Conservation (phyloP, 2,113 vertebrate genomes). For the Lagenorhynchus albirostris region DNA sequence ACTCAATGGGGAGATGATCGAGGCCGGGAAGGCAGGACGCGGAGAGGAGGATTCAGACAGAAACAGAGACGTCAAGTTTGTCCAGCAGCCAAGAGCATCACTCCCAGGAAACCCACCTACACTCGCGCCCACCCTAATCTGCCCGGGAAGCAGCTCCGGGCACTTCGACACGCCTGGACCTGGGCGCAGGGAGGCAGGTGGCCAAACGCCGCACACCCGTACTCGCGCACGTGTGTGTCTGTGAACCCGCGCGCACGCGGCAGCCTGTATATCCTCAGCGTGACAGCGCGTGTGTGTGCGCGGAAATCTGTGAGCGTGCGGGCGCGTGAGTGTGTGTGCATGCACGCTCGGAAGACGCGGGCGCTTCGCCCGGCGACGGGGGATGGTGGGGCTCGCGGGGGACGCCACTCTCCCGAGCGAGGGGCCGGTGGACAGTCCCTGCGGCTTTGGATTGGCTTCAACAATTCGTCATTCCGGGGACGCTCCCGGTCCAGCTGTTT, state of each 20-base stretch:
- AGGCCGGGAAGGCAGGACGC: not conserved
- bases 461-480: constrained; percentile 19
- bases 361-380: not conserved
- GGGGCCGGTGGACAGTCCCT: not conserved
- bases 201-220: not conserved
- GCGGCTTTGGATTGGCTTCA: not conserved
- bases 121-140: not conserved
- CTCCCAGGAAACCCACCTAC: not conserved
- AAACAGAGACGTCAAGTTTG: not conserved
- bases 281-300: not conserved
- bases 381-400: too few species aligned
- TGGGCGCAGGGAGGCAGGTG: not conserved
- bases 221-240: too few species aligned
- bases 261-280: not conserved
- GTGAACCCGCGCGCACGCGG: not conserved
- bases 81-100: not conserved
- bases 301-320: not conserved
- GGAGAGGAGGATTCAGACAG: not conserved
- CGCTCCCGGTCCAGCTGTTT: constrained; percentile 20
- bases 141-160: not conserved
- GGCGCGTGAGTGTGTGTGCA: not conserved
- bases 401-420: not conserved
- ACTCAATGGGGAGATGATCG: not conserved
- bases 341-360: not conserved
- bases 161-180: not conserved